Base-by-base conservation (phyloP, 2,113 vertebrate genomes). In the Chaetura pelagica region DNA sequence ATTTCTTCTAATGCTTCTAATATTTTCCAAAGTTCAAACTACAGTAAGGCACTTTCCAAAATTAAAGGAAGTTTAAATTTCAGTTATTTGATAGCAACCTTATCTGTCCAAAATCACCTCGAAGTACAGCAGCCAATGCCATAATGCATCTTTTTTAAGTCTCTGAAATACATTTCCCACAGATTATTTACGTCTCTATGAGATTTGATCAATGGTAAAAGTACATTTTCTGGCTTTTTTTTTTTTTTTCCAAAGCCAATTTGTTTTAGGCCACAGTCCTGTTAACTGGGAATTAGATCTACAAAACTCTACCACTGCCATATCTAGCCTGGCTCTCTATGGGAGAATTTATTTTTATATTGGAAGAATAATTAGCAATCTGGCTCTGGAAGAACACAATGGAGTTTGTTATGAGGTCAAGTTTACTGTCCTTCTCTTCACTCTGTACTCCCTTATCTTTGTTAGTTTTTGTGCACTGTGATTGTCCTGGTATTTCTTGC, bases 201-300 rank as follows among this genome's bases (percentile, higher is more conserved):
- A 81, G 40, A 77, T 75, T 90, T 87, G 21, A 84, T 75, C 40
- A 81, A 42, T 19, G 15, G 17, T 84, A 86, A 92, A 80, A 84
- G 42, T 13, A 74, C 8, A 9, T 62, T 83, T 73, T 73, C 32
- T 76, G 32, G 5, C 1, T 1, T 17, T 38, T 42, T 67, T 44
- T 48, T 55, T 40, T 58, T 58, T 52, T 38, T 7, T 6, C 24
- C 67, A 1, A 77, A 87, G 18, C 5, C 15, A 40, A 59, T 80
- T 83, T 80, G 9, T 2, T n/a, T n/a, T n/a, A n/a, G n/a, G 69
- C 32, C 71, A 80, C 87, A 77, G 67, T 75, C 87, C 85, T 72
- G 23, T 83, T 89, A 94, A 92, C 73, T 64, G 89, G 89, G 90
- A 95, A 94, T 86, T 77, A 83, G 23, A 88, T 59, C 61, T 84